Conservation (phyloP, 2,113 vertebrate genomes). For the Myotis lucifugus region DNA sequence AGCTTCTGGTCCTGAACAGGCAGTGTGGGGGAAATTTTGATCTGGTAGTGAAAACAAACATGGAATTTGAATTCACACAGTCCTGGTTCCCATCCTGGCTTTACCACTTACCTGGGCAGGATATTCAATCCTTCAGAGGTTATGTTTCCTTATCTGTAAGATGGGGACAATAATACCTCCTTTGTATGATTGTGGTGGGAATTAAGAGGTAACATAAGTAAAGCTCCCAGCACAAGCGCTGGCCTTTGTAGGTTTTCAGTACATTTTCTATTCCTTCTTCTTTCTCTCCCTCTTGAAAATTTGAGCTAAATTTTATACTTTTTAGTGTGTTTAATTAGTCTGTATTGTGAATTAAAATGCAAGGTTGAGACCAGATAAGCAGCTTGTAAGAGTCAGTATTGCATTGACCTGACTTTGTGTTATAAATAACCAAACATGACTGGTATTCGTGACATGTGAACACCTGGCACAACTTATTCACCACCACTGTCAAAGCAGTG, state of each 20-base stretch:
- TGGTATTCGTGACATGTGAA: slow-evolving; percentile 7
- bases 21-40: background rate
- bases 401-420: background rate
- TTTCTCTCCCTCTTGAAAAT: background rate
- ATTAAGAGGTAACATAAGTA: slow-evolving; percentile 28
- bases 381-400: background rate
- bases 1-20: background rate
- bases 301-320: background rate
- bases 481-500: background rate
- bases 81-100: slow-evolving; percentile 28
- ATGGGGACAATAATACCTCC: slow-evolving; percentile 31
- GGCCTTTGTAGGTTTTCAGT: background rate
- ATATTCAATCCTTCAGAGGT: slow-evolving; percentile 48
- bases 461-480: slow-evolving; percentile 53
- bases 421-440: slow-evolving; percentile 59
- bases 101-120: slow-evolving; percentile 22
- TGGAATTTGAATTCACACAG: background rate
- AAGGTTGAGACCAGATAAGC: background rate
- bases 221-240: background rate
- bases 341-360: slow-evolving; percentile 20
- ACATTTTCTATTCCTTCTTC: background rate
- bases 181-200: background rate
- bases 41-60: background rate
- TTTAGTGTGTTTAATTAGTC: background rate
- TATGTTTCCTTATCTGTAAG: slow-evolving; percentile 55